Evolutionary conservation across 2,888 invertebrate genomes (phyloP).

Genomic region (Tuta absoluta): DNA sequence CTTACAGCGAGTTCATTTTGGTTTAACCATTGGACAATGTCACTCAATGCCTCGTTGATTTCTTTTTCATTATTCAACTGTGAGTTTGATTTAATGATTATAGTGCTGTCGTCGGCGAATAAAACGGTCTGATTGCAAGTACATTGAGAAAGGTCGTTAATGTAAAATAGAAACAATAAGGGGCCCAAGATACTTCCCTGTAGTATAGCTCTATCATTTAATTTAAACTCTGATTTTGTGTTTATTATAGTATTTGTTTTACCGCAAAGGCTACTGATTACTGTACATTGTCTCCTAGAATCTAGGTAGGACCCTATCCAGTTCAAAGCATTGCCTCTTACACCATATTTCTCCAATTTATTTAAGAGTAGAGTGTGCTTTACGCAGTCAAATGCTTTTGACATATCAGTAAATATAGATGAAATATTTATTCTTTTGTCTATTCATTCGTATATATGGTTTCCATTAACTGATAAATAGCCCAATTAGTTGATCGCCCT

Average conservation of each 20-base stretch:
- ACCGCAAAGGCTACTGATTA: neutral
- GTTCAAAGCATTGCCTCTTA: neutral
- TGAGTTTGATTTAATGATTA: neutral
- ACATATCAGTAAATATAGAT: no score
- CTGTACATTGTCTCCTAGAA: neutral
- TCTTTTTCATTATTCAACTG: neutral
- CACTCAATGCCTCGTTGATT: neutral
- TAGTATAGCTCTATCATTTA: neutral
- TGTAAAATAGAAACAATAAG: conserved; percentile 2
- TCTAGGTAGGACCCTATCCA: neutral
- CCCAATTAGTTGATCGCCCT: no score
- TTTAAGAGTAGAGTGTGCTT: neutral
- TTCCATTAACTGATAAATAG: neutral
- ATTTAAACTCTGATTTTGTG: neutral
- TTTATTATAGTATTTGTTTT: neutral
- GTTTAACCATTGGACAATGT: neutral
- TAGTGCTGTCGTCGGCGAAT: neutral
- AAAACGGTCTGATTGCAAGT: neutral
- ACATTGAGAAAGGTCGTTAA: conserved; percentile 2
- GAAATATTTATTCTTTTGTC: no score
- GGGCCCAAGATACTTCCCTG: conserved; percentile 16
- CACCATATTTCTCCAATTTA: neutral
- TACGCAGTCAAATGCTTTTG: no score
- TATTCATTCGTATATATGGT: neutral
- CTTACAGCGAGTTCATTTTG: neutral